A percentile compares a stretch with the other conserved stretches of the same genome.
These are phyloP conservation scores for Xenops minutus DNA, from an alignment of 2,797 vertebrate species.

Conservation along the genomic window DNA sequence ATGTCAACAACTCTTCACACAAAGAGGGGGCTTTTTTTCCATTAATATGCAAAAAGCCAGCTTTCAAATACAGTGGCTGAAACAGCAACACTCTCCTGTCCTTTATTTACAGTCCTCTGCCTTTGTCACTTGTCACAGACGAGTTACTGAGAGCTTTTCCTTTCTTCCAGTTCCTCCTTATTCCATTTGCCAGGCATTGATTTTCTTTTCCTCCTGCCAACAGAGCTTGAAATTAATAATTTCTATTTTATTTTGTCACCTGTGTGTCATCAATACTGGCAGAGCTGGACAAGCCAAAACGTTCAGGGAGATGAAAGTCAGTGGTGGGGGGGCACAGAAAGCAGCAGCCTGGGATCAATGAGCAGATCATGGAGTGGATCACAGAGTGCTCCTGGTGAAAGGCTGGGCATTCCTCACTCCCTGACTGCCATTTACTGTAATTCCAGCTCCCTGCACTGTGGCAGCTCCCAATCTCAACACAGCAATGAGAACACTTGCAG, in stretches of 20 bases:
- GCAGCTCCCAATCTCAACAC: background rate
- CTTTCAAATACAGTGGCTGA: background rate
- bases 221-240: slow-evolving; percentile 61
- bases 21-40: background rate
- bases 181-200: slow-evolving; percentile 49
- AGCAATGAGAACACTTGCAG: background rate
- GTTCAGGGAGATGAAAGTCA: background rate
- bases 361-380: background rate
- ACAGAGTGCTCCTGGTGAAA: background rate
- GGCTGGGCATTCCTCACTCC: background rate
- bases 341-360: background rate
- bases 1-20: background rate
- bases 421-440: background rate
- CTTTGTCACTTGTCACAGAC: background rate
- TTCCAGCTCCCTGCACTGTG: background rate
- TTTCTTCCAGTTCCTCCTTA: background rate
- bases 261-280: background rate
- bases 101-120: background rate
- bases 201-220: slow-evolving; percentile 41
- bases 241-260: slow-evolving; percentile 30
- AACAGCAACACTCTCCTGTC: background rate
- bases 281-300: background rate
- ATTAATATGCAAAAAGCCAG: background rate
- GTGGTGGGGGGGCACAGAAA: background rate
- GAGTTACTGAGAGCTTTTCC: background rate